Conservation (phyloP, 2,888 invertebrate species). For the Drosophila recens region DNA sequence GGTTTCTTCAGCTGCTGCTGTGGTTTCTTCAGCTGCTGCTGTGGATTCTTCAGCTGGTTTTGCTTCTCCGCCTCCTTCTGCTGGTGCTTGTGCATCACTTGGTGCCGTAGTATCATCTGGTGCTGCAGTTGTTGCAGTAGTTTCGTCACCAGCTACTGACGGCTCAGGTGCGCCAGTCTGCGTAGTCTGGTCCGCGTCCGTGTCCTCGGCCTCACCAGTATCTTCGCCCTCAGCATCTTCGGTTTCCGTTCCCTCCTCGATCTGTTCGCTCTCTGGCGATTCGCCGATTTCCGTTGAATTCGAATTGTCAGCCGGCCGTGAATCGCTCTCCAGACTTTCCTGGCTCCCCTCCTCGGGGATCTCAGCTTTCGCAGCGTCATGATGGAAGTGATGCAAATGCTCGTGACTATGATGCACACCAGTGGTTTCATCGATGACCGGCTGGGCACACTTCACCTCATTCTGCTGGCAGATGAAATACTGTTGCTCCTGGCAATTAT, state of each 20-base stretch:
- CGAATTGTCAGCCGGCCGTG: conserved; percentile 63
- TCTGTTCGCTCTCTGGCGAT: conserved; percentile 5
- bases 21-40: not conserved
- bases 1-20: not conserved
- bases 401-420: conserved; percentile 62
- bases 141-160: not conserved
- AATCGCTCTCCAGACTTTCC: conserved; percentile 56
- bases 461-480: conserved; percentile 57
- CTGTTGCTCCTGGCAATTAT: conserved; percentile 61
- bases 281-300: conserved; percentile 54
- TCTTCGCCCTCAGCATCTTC: not conserved
- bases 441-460: conserved; percentile 41
- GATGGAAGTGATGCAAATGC: conserved; percentile 74
- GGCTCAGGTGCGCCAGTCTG: not conserved
- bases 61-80: not conserved
- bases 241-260: not conserved
- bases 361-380: conserved; percentile 43
- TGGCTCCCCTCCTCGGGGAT: conserved; percentile 2
- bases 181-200: not conserved
- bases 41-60: not conserved
- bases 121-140: not conserved
- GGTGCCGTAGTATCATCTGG: not conserved
- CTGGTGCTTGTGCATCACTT: not conserved
- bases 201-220: not conserved
- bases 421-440: not conserved